Conservation (phyloP, 2,888 invertebrate species). For the Pseudeuparius sepicola region DNA sequence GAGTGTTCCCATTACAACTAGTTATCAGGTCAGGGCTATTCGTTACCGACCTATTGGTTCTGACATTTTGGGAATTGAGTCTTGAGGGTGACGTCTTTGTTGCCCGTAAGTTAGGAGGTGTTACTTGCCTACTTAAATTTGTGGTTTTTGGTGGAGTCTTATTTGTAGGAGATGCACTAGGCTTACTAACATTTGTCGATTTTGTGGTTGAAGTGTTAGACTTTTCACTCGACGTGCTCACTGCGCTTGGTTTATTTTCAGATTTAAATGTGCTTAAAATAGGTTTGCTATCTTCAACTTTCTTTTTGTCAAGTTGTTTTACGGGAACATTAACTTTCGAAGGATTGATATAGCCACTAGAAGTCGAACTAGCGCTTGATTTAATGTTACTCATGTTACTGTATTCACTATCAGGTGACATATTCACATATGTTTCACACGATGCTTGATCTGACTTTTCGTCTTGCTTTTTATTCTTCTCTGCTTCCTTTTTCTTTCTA, state of each 20-base stretch:
- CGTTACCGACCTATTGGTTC: conserved; percentile 31
- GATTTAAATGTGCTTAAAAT: conserved; percentile 30
- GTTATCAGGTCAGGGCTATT: conserved; percentile 67
- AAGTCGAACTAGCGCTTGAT: conserved; percentile 49
- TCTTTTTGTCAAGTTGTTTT: conserved; percentile 21
- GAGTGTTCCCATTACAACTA: conserved; percentile 48
- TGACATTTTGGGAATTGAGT: conserved; percentile 23
- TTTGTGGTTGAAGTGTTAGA: conserved; percentile 20
- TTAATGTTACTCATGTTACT: conserved; percentile 43
- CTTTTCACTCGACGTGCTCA: conserved; percentile 19
- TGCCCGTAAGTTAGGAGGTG: conserved; percentile 43
- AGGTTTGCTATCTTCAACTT: conserved; percentile 20
- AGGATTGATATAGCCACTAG: conserved; percentile 64
- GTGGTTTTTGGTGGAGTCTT: conserved; percentile 20
- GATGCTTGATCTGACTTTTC: conserved; percentile 28
- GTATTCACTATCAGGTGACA: conserved; percentile 51
- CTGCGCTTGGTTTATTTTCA: conserved; percentile 17
- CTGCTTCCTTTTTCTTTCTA: conserved; percentile 47
- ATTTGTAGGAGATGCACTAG: conserved; percentile 23
- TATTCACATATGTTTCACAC: conserved; percentile 50
- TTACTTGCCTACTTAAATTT: conserved; percentile 29
- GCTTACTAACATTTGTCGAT: conserved; percentile 22
- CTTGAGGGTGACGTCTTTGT: conserved; percentile 34
- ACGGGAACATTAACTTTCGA: conserved; percentile 59
- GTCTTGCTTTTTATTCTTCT: conserved; percentile 28